A percentile compares a stretch with the other conserved stretches of the same genome.
phyloP scores from a whole-genome alignment of 2,113 vertebrate species.

The Lonchura striata region DNA sequence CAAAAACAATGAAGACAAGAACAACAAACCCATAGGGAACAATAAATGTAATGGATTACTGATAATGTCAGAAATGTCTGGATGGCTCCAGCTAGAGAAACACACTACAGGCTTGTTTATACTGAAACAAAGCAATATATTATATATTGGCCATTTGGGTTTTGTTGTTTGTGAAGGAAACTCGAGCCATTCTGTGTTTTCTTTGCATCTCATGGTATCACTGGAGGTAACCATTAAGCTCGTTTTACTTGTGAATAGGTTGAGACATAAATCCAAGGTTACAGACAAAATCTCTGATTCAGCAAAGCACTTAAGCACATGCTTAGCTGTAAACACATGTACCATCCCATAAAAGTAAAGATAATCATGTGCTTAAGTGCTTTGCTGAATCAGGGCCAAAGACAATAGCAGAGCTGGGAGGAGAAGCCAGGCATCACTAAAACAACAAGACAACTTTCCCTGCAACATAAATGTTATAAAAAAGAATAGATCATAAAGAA shows the following conservation, averaged over 20 bases:
- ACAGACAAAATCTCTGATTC: constrained; percentile 66
- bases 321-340: constrained; percentile 70
- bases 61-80: constrained; percentile 3
- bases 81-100: background rate
- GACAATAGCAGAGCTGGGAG: constrained; percentile 63
- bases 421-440: constrained; percentile 66
- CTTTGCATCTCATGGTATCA: background rate
- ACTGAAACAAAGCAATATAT: background rate
- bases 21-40: background rate
- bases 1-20: background rate
- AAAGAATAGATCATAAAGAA: constrained; percentile 61
- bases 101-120: background rate
- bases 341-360: constrained; percentile 69
- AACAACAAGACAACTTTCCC: constrained; percentile 59
- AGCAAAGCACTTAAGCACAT: constrained; percentile 69
- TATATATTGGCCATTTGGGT: background rate
- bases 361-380: constrained; percentile 68
- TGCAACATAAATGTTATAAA: constrained; percentile 43
- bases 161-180: background rate
- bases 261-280: constrained; percentile 64
- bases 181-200: background rate
- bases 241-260: constrained; percentile 43
- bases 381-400: constrained; percentile 70
- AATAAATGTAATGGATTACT: background rate
- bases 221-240: constrained; percentile 43